Evolutionary conservation across 2,888 invertebrate genomes (phyloP).

Genomic region (Lottia scabra): DNA sequence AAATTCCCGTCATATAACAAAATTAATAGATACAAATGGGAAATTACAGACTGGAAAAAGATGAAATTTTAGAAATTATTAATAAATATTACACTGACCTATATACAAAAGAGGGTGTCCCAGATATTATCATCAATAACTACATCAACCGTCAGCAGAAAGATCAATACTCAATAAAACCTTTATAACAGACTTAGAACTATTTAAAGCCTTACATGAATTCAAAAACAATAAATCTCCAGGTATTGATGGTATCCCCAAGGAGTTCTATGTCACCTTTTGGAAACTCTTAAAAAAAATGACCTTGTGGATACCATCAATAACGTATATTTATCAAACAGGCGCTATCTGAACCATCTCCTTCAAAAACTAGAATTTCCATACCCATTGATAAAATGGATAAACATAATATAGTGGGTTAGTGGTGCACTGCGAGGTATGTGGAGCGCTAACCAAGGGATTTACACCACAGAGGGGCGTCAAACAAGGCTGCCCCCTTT

Average conservation of each 20-base stretch:
- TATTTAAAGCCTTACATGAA: neutral
- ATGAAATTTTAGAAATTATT: no score
- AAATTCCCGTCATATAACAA: no score
- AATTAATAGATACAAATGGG: no score
- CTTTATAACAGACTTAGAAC: neutral
- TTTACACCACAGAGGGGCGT: neutral
- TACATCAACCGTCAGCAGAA: no score
- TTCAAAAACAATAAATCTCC: neutral
- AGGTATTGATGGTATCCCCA: neutral
- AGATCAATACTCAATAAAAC: no score
- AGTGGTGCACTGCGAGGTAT: neutral
- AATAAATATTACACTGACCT: no score
- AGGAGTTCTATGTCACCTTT: neutral
- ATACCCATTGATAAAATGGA: neutral
- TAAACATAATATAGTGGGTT: neutral
- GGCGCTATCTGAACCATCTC: neutral
- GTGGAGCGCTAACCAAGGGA: neutral
- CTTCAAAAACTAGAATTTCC: neutral
- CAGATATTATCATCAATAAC: no score
- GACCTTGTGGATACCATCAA: neutral
- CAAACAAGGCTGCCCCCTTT: neutral
- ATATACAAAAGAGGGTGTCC: no score
- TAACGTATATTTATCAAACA: neutral
- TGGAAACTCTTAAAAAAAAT: neutral
- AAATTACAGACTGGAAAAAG: no score